A percentile compares a stretch with the other conserved stretches of the same genome.
phyloP scores from a whole-genome alignment of 2,797 vertebrate genomes.

The Xenops minutus region DNA sequence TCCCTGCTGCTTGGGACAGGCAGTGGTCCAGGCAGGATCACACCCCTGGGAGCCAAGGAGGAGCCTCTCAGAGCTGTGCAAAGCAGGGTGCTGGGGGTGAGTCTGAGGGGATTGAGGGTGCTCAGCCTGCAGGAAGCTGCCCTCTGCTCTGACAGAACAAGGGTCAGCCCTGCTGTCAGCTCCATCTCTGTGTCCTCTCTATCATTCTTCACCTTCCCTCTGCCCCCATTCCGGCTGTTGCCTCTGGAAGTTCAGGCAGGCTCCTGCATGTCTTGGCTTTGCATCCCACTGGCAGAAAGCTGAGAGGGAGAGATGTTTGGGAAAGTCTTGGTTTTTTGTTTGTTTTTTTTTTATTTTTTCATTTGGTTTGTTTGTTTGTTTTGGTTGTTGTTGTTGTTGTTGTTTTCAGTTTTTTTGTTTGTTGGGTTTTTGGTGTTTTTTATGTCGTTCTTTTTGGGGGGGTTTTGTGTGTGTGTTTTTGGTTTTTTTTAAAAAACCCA shows the following conservation, averaged over 20 bases:
- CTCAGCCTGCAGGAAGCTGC: neutral
- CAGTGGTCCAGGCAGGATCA: neutral
- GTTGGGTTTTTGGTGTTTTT: neutral
- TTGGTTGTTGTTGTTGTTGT: neutral
- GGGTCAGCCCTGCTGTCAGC: neutral
- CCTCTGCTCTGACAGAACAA: neutral
- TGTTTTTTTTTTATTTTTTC: no score
- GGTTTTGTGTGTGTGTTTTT: no score
- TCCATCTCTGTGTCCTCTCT: neutral
- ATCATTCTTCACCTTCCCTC: neutral
- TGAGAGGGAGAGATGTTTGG: neutral
- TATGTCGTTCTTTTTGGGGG: no score
- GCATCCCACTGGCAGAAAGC: conserved; percentile 20
- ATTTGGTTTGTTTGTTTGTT: neutral
- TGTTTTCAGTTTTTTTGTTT: no score
- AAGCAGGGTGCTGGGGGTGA: neutral
- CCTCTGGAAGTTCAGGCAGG: conserved; percentile 9
- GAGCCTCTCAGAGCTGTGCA: neutral
- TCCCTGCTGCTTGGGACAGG: neutral
- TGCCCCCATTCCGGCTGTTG: neutral
- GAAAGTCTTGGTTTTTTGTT: neutral
- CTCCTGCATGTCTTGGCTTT: conserved; percentile 21
- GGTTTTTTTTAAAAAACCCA: neutral
- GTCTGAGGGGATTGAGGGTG: neutral
- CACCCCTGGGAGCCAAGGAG: neutral